phyloP scores from a whole-genome alignment of 2,797 vertebrate species.

The Trematomus bernacchii region DNA sequence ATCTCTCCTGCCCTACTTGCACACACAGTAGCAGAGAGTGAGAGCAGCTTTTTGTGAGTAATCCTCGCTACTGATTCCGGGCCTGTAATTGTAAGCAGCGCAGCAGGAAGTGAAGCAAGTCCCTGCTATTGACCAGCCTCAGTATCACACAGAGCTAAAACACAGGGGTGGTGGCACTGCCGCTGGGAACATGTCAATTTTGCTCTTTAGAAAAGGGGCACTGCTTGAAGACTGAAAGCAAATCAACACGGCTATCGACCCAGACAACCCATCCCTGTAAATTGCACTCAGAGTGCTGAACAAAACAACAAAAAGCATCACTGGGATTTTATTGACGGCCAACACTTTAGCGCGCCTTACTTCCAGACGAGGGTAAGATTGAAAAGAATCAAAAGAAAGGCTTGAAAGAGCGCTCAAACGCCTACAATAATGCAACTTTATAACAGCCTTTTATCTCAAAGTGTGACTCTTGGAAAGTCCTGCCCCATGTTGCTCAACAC shows the following conservation, averaged over 20 bases:
- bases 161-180: conserved; percentile 73
- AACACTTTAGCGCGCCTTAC: conserved; percentile 53
- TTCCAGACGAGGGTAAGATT: conserved; percentile 53
- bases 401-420: conserved; percentile 34
- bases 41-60: conserved; percentile 56
- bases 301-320: conserved; percentile 78
- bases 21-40: not conserved
- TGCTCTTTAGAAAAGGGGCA: conserved; percentile 82
- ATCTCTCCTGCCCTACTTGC: conserved; percentile 35
- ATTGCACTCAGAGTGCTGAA: conserved; percentile 74
- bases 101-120: conserved; percentile 78
- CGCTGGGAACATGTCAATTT: conserved; percentile 81
- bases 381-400: conserved; percentile 53
- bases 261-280: conserved; percentile 71
- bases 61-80: conserved; percentile 68
- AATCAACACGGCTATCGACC: conserved; percentile 82
- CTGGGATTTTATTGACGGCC: conserved; percentile 72
- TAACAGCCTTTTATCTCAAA: conserved; percentile 14
- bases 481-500: not conserved
- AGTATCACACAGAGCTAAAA: conserved; percentile 74
- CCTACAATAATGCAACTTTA: not conserved
- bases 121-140: conserved; percentile 72
- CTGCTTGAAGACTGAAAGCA: conserved; percentile 80
- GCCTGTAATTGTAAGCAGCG: conserved; percentile 76
- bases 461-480: not conserved